Evolutionary conservation across 1,140 invertebrate genomes (phyloP), one percentile per base, ranked within the genome.

Genomic region (Achroia grisella): DNA sequence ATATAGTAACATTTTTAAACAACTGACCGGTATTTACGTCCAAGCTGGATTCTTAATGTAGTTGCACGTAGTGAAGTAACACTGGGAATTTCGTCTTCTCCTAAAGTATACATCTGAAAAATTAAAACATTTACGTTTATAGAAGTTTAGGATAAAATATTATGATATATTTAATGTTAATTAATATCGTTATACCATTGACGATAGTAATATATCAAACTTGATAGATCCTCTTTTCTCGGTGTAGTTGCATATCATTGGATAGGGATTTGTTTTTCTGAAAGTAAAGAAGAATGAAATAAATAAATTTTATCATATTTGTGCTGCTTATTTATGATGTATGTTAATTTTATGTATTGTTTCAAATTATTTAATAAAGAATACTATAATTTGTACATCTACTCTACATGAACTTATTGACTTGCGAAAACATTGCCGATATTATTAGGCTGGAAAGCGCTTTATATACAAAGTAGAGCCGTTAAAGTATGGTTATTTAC

Each of bases 61-160:
- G 89, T 88, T 0, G 87, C 88, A 59, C 88, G 84, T 1, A 88
- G 71, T 5, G 89, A 89, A 0, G 90, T 89, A 29, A 91, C 71
- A 14, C 86, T 88, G 5, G 90, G 90, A 2, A 91, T 87, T 63
- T 91, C 90, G 54, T 90, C 89, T 45, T 86, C 86, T 1, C 88
- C 89, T 1, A 91, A 50, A 9, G 89, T 88, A 41, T 90, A 91
- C 32, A 91, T 67, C 89, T 91, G 41, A 8, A 72, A 67, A 39
- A 48, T 34, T 31, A 9, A n/a, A 31, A 3, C 2, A 2, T 2
- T 3, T 31, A 31, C 30, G 30, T n/a, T n/a, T n/a, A n/a, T n/a
- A n/a, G n/a, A n/a, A n/a, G n/a, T n/a, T n/a, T 23, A 23, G 17
- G 17, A 2, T 23, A 10, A 23, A 31, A 33, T 36, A 12, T 30